phyloP scores from a whole-genome alignment of 2,113 vertebrate genomes.

The Pteropus alecto region DNA sequence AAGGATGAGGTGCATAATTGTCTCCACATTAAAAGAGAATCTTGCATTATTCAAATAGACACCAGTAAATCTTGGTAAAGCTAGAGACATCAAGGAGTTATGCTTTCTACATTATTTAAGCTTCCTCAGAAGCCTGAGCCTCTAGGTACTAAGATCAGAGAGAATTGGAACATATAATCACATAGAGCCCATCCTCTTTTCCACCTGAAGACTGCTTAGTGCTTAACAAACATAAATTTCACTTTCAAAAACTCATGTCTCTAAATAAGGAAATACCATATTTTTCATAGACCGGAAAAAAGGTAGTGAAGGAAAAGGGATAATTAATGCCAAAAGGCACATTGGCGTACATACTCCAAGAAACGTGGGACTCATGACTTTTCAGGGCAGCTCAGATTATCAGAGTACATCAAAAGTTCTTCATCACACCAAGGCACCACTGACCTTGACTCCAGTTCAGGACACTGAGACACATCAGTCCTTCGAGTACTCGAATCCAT shows the following conservation, averaged over 20 bases:
- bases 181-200: background rate
- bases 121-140: background rate
- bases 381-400: background rate
- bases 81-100: background rate
- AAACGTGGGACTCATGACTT: background rate
- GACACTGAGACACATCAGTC: background rate
- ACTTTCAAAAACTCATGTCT: background rate
- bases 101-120: background rate
- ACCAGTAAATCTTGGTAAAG: background rate
- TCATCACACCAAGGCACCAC: background rate
- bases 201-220: background rate
- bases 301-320: background rate
- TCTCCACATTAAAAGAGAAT: constrained; percentile 26
- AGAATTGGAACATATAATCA: background rate
- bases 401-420: background rate
- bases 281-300: background rate
- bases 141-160: background rate
- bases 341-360: background rate
- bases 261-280: background rate
- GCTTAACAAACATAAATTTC: background rate
- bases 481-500: background rate
- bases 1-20: background rate
- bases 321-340: background rate
- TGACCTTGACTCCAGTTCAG: background rate
- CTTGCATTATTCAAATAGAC: background rate